Evolutionary conservation across 2,797 vertebrate genomes (phyloP).

Genomic region (Characodon lateralis): DNA sequence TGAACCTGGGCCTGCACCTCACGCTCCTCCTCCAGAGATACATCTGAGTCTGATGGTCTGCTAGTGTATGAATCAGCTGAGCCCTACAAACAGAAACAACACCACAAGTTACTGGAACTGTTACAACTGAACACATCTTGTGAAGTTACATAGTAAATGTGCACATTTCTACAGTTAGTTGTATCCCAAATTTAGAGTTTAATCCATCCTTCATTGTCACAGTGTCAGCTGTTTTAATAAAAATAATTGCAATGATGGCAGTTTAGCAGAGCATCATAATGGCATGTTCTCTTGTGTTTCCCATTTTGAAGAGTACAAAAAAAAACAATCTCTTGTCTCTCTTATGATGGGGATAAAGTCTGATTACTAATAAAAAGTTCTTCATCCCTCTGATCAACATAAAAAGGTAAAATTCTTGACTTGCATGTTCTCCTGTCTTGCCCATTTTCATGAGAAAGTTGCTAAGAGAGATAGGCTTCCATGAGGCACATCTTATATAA

Average conservation of each 20-base stretch:
- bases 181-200: neutral
- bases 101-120: neutral
- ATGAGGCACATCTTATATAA: too few relatives aligned
- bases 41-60: slow-evolving; percentile 96
- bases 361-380: too few relatives aligned
- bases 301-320: too few relatives aligned
- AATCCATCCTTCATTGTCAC: neutral
- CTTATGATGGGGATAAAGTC: too few relatives aligned
- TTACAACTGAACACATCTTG: neutral
- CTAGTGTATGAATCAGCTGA: slow-evolving; percentile 98
- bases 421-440: neutral
- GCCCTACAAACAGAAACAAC: slow-evolving; percentile 79
- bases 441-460: neutral
- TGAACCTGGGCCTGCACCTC: slow-evolving; percentile 87
- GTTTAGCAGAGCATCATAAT: too few relatives aligned
- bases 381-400: neutral
- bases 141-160: too few relatives aligned
- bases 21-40: slow-evolving; percentile 95
- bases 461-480: neutral
- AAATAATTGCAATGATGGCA: too few relatives aligned
- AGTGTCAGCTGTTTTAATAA: too few relatives aligned
- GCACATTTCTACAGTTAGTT: neutral
- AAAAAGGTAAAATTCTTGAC: neutral
- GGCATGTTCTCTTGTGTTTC: too few relatives aligned
- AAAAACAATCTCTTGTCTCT: too few relatives aligned